These are phyloP conservation scores for Eupithecia centaureata DNA, from an alignment of 2,888 invertebrate genomes.

Conservation along the genomic window DNA sequence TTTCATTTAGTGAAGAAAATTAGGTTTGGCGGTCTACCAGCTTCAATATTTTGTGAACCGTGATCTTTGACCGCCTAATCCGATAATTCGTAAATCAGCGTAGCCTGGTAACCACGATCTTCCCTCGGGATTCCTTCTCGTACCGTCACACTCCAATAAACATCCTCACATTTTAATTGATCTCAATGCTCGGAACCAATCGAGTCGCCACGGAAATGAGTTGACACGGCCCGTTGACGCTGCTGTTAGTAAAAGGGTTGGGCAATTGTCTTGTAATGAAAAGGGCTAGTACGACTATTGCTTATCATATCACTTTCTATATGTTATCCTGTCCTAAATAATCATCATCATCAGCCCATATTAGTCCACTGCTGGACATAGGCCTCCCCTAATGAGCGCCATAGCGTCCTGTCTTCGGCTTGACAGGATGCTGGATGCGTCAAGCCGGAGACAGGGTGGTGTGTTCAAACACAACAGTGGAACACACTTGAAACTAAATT, in stretches of 20 bases:
- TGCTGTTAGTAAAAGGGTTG: slow-evolving; percentile 44
- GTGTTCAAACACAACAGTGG: too few species aligned
- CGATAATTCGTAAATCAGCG: slow-evolving; percentile 43
- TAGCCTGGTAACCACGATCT: slow-evolving; percentile 55
- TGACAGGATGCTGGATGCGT: too few species aligned
- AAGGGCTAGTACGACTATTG: slow-evolving; percentile 9
- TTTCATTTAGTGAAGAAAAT: too few species aligned
- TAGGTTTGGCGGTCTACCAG: not conserved
- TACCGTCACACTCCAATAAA: slow-evolving; percentile 59
- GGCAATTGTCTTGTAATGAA: slow-evolving; percentile 44
- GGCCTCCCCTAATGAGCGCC: too few species aligned
- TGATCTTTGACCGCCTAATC: slow-evolving; percentile 33
- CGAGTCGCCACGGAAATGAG: slow-evolving; percentile 74
- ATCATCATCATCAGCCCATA: not conserved
- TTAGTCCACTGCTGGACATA: too few species aligned
- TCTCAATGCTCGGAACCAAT: slow-evolving; percentile 80
- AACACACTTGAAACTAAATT: not conserved
- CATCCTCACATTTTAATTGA: slow-evolving; percentile 75
- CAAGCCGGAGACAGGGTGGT: too few species aligned
- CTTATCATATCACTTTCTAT: slow-evolving; percentile 3
- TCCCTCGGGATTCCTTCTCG: slow-evolving; percentile 80
- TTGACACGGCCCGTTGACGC: slow-evolving; percentile 61
- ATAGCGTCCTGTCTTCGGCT: too few species aligned
- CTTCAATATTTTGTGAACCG: slow-evolving; percentile 15
- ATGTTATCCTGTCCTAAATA: not conserved